Percentiles rank a stretch among this genome's conserved stretches.
Evolutionary conservation across 2,797 vertebrate species (phyloP).

Genomic region (Gymnothorax reevesii): DNA sequence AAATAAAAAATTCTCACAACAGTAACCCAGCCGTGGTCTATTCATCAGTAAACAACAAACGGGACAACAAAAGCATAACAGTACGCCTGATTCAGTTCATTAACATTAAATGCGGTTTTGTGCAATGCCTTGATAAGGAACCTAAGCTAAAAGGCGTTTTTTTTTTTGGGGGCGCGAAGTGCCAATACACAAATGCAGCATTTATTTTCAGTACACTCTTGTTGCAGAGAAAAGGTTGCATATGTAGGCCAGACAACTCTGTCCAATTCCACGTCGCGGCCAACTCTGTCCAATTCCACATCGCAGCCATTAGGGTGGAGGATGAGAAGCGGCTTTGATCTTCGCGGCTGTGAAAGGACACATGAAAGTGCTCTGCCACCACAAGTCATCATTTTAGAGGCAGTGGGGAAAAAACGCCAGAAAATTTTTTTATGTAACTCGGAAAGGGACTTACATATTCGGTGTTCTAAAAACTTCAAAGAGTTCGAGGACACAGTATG

Average conservation of each 20-base stretch:
- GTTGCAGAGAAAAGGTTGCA: conserved; percentile 14
- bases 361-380: neutral
- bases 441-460: neutral
- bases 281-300: conserved; percentile 25
- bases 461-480: neutral
- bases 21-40: no score
- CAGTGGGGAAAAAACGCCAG: neutral
- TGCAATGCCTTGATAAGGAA: no score
- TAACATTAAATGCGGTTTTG: neutral
- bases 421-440: neutral
- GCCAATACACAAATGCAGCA: neutral
- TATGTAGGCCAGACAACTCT: conserved; percentile 39
- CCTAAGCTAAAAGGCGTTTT: neutral
- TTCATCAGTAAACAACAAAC: neutral
- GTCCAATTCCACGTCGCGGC: conserved; percentile 17
- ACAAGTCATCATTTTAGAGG: neutral
- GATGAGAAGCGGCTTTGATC: conserved; percentile 43
- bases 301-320: conserved; percentile 22
- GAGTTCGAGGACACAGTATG: neutral
- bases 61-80: neutral
- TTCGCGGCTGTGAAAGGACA: conserved; percentile 22
- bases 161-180: neutral
- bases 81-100: neutral
- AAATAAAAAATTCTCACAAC: no score
- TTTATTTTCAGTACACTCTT: conserved; percentile 8